A percentile compares a stretch with the other conserved stretches of the same genome.
Conservation (phyloP, 2,888 invertebrate species). For the Colostygia pectinataria region DNA sequence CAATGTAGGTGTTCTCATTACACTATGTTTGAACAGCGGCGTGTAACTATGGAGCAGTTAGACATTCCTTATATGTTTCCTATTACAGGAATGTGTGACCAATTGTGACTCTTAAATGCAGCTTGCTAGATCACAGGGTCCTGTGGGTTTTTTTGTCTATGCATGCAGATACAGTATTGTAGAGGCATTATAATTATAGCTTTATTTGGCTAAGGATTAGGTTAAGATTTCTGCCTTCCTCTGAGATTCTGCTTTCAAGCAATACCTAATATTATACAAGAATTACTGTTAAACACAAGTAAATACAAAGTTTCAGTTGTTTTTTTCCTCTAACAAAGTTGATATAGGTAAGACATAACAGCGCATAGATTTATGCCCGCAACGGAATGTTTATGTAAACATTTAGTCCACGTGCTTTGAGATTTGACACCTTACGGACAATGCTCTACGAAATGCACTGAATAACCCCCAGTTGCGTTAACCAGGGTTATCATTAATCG, state of each 20-base stretch:
- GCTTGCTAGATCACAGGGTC: neutral
- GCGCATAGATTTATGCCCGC: neutral
- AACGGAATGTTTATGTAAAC: constrained; percentile 36
- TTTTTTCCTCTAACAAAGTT: neutral
- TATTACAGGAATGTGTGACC: neutral
- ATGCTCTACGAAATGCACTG: neutral
- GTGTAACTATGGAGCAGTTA: constrained; percentile 4
- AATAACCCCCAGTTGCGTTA: neutral
- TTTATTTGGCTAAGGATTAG: too few relatives aligned
- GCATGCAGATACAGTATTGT: too few relatives aligned
- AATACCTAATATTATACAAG: too few relatives aligned
- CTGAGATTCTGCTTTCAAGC: too few relatives aligned
- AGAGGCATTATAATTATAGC: too few relatives aligned
- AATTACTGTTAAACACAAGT: too few relatives aligned
- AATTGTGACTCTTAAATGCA: neutral
- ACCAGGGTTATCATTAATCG: neutral
- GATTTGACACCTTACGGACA: constrained; percentile 16
- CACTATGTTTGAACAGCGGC: constrained; percentile 20
- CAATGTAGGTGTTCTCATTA: constrained; percentile 22
- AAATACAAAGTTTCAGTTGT: neutral
- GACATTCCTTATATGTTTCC: constrained; percentile 15
- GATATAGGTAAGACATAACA: neutral
- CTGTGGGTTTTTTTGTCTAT: too few relatives aligned
- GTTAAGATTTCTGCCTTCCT: too few relatives aligned
- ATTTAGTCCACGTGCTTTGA: constrained; percentile 26